Conservation (phyloP, 2,113 vertebrate species). For the Puffinus mauretanicus region DNA sequence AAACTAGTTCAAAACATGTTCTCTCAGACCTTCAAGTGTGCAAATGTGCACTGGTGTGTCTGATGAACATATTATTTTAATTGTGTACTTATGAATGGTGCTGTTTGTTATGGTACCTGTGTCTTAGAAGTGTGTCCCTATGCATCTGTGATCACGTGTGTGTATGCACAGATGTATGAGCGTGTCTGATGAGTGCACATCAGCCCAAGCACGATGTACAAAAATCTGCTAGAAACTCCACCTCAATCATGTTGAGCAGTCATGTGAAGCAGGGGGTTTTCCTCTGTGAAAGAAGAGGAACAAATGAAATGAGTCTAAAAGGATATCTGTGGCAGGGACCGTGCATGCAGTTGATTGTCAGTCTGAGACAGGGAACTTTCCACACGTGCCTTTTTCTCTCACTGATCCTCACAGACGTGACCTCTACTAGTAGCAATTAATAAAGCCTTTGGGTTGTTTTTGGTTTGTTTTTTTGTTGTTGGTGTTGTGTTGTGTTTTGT, state of each 20-base stretch:
- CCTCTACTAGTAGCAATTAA: neutral
- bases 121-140: neutral
- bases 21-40: neutral
- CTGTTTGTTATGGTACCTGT: neutral
- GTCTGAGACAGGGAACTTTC: neutral
- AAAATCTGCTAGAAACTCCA: neutral
- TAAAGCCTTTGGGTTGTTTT: neutral
- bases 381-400: neutral
- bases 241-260: neutral
- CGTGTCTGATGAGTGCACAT: neutral
- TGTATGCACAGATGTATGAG: neutral
- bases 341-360: neutral
- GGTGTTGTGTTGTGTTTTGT: neutral
- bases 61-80: neutral
- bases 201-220: neutral
- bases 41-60: neutral
- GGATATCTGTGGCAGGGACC: neutral
- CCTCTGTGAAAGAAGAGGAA: neutral
- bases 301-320: neutral
- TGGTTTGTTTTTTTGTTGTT: neutral
- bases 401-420: neutral
- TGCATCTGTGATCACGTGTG: neutral
- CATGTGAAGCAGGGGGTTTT: neutral
- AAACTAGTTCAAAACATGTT: neutral
- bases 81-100: neutral